Conservation (phyloP, 2,888 invertebrate genomes). For the Macrosoma leucophasiata region DNA sequence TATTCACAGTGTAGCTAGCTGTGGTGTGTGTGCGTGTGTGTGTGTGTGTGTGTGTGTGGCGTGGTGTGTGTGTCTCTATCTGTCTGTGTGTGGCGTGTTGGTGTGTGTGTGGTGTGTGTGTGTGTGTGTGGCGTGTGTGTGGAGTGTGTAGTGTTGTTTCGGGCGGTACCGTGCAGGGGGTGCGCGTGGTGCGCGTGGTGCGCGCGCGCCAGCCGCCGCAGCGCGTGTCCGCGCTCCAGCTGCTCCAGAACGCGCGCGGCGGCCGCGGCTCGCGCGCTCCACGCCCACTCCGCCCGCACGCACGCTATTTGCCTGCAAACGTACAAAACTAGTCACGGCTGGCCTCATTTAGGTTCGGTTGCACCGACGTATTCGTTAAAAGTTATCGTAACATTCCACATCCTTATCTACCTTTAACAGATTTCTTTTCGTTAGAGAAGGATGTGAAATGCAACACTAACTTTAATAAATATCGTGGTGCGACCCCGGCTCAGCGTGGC, state of each 20-base stretch:
- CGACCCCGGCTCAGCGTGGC: not conserved
- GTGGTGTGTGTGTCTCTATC: constrained; percentile 32
- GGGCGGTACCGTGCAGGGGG: constrained; percentile 24
- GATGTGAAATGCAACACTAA: too few species aligned
- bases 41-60: too few species aligned
- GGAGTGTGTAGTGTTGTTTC: not conserved
- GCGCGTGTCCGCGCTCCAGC: constrained; percentile 85
- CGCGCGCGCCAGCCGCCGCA: constrained; percentile 78
- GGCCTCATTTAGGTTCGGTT: too few species aligned
- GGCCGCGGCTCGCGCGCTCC: constrained; percentile 87
- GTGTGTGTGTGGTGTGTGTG: too few species aligned
- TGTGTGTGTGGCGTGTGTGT: not conserved
- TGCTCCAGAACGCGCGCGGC: constrained; percentile 85
- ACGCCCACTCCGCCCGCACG: constrained; percentile 59
- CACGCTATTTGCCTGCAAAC: constrained; percentile 38
- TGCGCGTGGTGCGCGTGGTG: constrained; percentile 46
- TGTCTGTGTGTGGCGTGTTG: constrained; percentile 27
- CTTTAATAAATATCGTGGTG: too few species aligned
- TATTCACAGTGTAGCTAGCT: too few species aligned
- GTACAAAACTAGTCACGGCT: too few species aligned
- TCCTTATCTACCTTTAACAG: too few species aligned
- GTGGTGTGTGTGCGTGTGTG: not conserved
- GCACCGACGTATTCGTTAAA: too few species aligned
- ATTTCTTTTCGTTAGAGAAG: too few species aligned
- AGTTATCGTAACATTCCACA: too few species aligned